Evolutionary conservation across 2,888 invertebrate species (phyloP).

Genomic region (Drosophila nr. medialis): DNA sequence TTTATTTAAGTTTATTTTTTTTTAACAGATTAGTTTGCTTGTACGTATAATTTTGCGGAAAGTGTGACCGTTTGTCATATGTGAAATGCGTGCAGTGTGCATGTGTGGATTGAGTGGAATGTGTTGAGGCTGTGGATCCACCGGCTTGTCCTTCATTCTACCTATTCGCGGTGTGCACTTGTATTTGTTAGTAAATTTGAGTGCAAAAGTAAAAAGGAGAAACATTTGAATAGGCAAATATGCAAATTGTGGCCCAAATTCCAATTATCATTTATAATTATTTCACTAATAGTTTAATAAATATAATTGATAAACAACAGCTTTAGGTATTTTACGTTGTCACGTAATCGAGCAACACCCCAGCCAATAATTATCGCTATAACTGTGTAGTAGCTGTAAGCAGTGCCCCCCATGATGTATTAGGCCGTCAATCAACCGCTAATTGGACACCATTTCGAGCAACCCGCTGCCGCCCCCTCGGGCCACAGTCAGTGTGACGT

Average conservation of each 20-base stretch:
- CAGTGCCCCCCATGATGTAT: constrained; percentile 41
- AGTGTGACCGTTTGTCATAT: background rate
- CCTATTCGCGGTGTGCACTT: background rate
- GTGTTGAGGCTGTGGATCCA: background rate
- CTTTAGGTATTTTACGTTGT: constrained; percentile 7
- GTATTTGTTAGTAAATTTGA: background rate
- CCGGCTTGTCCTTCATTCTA: background rate
- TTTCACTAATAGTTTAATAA: background rate
- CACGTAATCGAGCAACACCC: constrained; percentile 32
- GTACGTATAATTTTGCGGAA: background rate
- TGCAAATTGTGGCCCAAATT: background rate
- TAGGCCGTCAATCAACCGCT: constrained; percentile 59
- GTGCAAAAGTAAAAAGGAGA: background rate
- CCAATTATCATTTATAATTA: background rate
- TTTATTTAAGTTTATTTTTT: background rate
- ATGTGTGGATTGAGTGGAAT: background rate
- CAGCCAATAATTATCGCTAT: constrained; percentile 25
- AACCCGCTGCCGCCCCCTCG: background rate
- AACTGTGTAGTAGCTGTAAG: background rate
- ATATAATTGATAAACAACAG: background rate
- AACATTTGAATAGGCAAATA: background rate
- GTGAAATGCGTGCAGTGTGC: background rate
- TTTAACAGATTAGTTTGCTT: background rate
- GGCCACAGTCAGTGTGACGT: background rate
- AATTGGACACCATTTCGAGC: constrained; percentile 54